These are phyloP conservation scores for Anthonomus grandis DNA, from an alignment of 1,140 invertebrate species.

Conservation along the genomic window DNA sequence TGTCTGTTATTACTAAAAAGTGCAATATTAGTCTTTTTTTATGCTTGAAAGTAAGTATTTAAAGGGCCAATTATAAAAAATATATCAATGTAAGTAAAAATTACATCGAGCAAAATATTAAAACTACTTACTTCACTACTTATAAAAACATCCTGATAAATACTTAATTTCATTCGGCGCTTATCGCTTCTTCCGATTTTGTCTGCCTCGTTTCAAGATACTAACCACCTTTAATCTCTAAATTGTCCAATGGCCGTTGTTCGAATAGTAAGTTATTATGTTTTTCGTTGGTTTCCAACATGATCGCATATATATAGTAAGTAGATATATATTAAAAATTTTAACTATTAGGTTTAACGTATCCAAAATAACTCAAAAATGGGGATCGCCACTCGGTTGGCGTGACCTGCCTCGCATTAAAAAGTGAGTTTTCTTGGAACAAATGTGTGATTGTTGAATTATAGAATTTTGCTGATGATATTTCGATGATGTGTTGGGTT, in stretches of 20 bases:
- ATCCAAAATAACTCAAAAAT: slow-evolving; percentile 69
- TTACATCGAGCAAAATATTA: no score
- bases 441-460: slow-evolving; percentile 65
- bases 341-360: slow-evolving; percentile 57
- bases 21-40: slow-evolving; percentile 9
- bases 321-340: slow-evolving; percentile 52
- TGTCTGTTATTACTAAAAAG: slow-evolving; percentile 16
- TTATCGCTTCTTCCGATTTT: background rate
- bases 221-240: background rate
- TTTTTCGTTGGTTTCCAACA: slow-evolving; percentile 49
- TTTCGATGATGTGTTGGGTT: slow-evolving; percentile 1
- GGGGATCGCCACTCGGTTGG: slow-evolving; percentile 55
- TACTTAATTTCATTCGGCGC: no score
- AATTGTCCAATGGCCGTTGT: background rate
- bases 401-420: slow-evolving; percentile 62
- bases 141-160: no score
- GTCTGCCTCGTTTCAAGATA: background rate
- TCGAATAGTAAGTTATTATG: slow-evolving; percentile 45
- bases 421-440: slow-evolving; percentile 69
- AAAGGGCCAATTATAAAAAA: no score
- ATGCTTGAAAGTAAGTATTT: no score
- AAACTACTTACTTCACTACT: no score
- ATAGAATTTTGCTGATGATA: slow-evolving; percentile 32
- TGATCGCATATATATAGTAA: slow-evolving; percentile 51
- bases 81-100: no score